Percentiles rank a stretch among this genome's conserved stretches.
Evolutionary conservation across 2,797 vertebrate species (phyloP).

Genomic region (Eulemur albifrons): DNA sequence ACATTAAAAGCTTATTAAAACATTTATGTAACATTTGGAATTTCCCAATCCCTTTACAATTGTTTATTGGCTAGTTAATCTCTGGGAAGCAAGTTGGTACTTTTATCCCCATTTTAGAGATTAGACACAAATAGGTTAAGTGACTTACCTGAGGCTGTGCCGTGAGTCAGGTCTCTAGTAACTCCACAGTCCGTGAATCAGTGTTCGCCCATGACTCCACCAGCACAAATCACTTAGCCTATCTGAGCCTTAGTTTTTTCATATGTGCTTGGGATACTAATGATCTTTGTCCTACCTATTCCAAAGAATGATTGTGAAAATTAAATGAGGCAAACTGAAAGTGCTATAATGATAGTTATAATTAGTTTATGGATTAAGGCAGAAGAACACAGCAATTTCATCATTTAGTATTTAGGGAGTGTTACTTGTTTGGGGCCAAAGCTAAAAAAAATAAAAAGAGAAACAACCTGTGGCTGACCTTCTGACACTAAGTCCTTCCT

Average conservation of each 20-base stretch:
- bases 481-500: not conserved
- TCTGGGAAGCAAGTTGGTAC: constrained; percentile 54
- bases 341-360: not conserved
- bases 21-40: constrained; percentile 60
- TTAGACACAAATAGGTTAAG: constrained; percentile 57
- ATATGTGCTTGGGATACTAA: not conserved
- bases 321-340: not conserved
- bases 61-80: constrained; percentile 65
- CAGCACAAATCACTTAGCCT: not conserved
- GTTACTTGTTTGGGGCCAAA: not conserved
- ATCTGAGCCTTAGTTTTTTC: not conserved
- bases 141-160: constrained; percentile 30
- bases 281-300: not conserved
- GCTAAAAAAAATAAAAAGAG: not conserved
- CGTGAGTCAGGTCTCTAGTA: constrained; percentile 8
- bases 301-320: constrained; percentile 2
- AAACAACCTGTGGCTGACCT: not conserved
- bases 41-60: constrained; percentile 61
- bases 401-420: constrained; percentile 1
- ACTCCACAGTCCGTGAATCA: not conserved
- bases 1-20: constrained; percentile 65
- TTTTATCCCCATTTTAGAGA: constrained; percentile 54
- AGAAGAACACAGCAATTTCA: not conserved
- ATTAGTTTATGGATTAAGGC: not conserved
- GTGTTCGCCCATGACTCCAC: not conserved